Conservation (phyloP, 2,888 invertebrate genomes). For the Leucophora obtusa region DNA sequence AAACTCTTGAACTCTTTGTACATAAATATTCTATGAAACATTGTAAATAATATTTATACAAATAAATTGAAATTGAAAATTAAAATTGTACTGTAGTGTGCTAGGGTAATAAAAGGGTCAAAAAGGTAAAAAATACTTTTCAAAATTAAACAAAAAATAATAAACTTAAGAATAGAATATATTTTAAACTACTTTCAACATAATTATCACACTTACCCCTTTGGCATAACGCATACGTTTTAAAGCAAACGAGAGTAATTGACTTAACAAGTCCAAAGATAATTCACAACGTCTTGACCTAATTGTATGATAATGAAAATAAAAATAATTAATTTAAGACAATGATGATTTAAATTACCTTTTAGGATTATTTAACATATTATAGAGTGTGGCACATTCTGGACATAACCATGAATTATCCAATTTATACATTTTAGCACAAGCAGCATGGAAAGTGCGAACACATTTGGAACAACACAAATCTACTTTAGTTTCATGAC, state of each 20-base stretch:
- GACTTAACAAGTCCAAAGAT: slow-evolving; percentile 83
- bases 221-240: slow-evolving; percentile 88
- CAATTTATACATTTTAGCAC: slow-evolving; percentile 81
- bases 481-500: slow-evolving; percentile 85
- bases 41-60: too few relatives aligned
- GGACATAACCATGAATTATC: slow-evolving; percentile 89
- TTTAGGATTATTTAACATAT: slow-evolving; percentile 70
- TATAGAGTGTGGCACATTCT: slow-evolving; percentile 87
- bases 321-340: background rate
- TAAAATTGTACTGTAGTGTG: too few relatives aligned
- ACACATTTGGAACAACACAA: slow-evolving; percentile 90
- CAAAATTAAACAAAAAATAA: too few relatives aligned
- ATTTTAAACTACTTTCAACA: too few relatives aligned
- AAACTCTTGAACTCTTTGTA: too few relatives aligned
- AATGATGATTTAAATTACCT: slow-evolving; percentile 67
- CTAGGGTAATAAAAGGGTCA: too few relatives aligned
- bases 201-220: slow-evolving; percentile 82
- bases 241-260: slow-evolving; percentile 88
- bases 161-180: too few relatives aligned
- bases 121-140: too few relatives aligned
- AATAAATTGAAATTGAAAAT: too few relatives aligned
- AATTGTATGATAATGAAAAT: slow-evolving; percentile 18
- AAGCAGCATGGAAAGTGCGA: slow-evolving; percentile 90
- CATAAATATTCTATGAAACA: too few relatives aligned
- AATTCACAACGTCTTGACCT: slow-evolving; percentile 73